Percentiles rank a stretch among this genome's conserved stretches.
These are phyloP conservation scores for Anhinga anhinga DNA, from an alignment of 2,113 vertebrate genomes.

Conservation along the genomic window DNA sequence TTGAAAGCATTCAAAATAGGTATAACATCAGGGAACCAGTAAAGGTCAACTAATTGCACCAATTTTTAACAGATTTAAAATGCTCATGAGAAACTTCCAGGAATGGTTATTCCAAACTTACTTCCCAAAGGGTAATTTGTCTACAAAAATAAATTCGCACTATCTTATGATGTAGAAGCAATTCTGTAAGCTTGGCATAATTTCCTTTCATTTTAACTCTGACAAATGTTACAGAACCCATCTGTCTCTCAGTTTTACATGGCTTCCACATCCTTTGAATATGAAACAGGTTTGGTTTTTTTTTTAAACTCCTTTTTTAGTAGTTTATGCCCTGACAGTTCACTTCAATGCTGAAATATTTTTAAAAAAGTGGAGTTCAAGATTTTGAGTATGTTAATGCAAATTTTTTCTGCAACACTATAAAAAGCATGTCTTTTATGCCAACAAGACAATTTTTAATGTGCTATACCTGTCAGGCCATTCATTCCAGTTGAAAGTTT, in stretches of 20 bases:
- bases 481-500: not conserved
- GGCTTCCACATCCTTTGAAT: not conserved
- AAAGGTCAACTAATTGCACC: not conserved
- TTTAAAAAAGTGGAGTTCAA: not conserved
- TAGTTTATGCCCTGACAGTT: not conserved
- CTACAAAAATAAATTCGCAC: not conserved
- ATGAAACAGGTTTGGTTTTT: not conserved
- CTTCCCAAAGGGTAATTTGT: not conserved
- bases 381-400: not conserved
- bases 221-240: not conserved
- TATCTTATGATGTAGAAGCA: not conserved
- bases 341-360: not conserved
- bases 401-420: not conserved
- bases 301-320: not conserved
- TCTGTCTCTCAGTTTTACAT: not conserved
- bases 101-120: not conserved
- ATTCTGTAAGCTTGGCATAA: not conserved
- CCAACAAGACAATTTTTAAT: not conserved
- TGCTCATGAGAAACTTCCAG: not conserved
- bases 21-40: not conserved
- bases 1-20: not conserved
- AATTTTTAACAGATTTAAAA: not conserved
- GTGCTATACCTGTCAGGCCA: not conserved
- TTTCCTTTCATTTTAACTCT: not conserved
- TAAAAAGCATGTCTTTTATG: no score